A percentile compares a stretch with the other conserved stretches of the same genome.
Conservation (phyloP, 2,888 invertebrate species). For the Leptopilina syphax region DNA sequence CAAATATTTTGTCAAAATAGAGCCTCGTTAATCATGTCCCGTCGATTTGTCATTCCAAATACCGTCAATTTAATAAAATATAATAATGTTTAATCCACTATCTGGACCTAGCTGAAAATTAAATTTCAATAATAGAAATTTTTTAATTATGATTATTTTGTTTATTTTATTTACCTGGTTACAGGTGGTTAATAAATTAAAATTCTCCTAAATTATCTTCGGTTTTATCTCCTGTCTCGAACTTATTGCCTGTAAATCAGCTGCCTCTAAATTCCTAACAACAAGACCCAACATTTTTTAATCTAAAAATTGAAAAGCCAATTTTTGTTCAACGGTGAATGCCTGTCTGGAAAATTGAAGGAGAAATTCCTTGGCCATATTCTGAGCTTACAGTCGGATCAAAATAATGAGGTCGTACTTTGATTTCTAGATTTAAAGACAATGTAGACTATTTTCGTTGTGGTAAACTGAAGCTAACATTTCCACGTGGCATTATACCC, state of each 20-base stretch:
- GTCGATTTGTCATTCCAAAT: no score
- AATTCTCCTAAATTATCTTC: conserved; percentile 95
- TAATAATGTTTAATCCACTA: no score
- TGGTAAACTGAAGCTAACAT: conserved; percentile 94
- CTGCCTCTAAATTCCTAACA: conserved; percentile 93
- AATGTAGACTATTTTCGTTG: conserved; percentile 98
- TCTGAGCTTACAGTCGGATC: conserved; percentile 85
- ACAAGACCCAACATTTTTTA: conserved; percentile 90
- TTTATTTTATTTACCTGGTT: conserved; percentile 82
- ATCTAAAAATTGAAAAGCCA: conserved; percentile 94
- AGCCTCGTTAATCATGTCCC: no score
- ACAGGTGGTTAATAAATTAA: conserved; percentile 98
- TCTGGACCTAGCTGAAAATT: conserved; percentile 85
- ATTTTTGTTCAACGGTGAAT: conserved; percentile 92
- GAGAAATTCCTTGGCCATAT: conserved; percentile 96
- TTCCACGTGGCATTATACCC: conserved; percentile 85
- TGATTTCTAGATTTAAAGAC: conserved; percentile 94
- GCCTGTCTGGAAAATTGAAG: conserved; percentile 93
- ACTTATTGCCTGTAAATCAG: conserved; percentile 87
- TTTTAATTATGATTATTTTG: neutral
- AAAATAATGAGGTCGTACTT: conserved; percentile 88
- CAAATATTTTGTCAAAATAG: no score
- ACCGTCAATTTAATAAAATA: no score
- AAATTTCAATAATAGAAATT: neutral
- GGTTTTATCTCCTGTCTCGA: conserved; percentile 86